phyloP scores from a whole-genome alignment of 2,113 vertebrate genomes.

The Ramphastos sulfuratus region DNA sequence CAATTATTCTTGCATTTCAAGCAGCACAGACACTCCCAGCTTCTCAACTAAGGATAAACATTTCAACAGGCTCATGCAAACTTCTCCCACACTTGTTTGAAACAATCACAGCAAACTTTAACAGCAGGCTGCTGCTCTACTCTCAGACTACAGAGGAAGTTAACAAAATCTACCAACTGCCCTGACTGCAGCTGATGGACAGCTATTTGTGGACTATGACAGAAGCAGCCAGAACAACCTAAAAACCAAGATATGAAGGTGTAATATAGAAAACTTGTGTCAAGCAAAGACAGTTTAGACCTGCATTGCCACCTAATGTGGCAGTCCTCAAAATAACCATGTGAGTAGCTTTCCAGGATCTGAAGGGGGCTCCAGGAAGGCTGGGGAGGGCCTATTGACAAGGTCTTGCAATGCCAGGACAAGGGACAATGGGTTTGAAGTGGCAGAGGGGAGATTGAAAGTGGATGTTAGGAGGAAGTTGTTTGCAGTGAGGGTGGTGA shows the following conservation, averaged over 20 bases:
- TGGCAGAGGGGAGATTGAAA: no score
- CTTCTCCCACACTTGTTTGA: neutral
- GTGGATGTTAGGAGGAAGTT: no score
- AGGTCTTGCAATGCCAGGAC: no score
- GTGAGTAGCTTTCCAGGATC: no score
- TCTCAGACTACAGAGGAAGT: neutral
- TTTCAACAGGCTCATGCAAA: neutral
- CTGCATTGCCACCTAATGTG: neutral
- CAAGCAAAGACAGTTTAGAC: neutral
- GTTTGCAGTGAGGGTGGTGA: no score
- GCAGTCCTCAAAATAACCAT: neutral
- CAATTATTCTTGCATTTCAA: slow-evolving; percentile 17
- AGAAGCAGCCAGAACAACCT: neutral
- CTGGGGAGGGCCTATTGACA: no score
- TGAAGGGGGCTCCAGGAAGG: no score
- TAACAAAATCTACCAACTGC: neutral
- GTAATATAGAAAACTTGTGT: neutral
- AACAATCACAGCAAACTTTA: neutral
- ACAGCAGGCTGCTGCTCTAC: neutral
- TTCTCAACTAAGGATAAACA: neutral
- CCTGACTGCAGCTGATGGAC: neutral
- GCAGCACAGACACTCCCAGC: neutral
- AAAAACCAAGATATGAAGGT: neutral
- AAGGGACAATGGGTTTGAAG: no score
- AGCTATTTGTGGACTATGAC: neutral